phyloP scores from a whole-genome alignment of 2,113 vertebrate species.

The Parus major region DNA sequence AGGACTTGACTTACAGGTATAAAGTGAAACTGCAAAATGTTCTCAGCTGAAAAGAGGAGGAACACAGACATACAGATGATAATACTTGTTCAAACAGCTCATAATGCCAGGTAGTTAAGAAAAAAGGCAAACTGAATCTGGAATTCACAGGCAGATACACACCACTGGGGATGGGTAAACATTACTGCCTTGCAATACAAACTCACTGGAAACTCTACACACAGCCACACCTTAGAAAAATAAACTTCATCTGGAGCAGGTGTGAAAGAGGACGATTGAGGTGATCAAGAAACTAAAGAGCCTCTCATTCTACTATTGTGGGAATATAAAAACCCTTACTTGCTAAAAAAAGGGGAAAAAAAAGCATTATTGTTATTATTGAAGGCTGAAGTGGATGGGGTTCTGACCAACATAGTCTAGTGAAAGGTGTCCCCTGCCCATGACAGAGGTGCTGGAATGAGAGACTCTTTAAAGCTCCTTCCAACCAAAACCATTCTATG shows the following conservation, averaged over 20 bases:
- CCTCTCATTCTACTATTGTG: neutral
- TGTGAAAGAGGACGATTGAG: neutral
- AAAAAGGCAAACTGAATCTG: neutral
- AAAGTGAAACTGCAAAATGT: neutral
- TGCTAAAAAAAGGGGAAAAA: neutral
- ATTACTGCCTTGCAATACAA: neutral
- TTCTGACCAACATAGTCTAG: neutral
- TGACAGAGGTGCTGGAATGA: fast-evolving
- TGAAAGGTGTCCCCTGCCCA: neutral
- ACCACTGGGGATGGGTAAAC: neutral
- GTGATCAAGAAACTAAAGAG: neutral
- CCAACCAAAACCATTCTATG: neutral
- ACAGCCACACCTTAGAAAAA: neutral
- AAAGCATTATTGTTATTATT: neutral
- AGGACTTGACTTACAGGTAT: neutral
- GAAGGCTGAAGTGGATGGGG: neutral
- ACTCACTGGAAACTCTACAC: neutral
- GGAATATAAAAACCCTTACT: neutral
- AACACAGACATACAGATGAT: neutral
- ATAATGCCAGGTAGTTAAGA: neutral
- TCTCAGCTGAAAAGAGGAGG: neutral
- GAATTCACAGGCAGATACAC: neutral
- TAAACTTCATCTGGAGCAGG: neutral
- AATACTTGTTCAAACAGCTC: neutral
- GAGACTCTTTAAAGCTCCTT: neutral